Conservation (phyloP, 2,113 vertebrate species). For the Struthidea cinerea region DNA sequence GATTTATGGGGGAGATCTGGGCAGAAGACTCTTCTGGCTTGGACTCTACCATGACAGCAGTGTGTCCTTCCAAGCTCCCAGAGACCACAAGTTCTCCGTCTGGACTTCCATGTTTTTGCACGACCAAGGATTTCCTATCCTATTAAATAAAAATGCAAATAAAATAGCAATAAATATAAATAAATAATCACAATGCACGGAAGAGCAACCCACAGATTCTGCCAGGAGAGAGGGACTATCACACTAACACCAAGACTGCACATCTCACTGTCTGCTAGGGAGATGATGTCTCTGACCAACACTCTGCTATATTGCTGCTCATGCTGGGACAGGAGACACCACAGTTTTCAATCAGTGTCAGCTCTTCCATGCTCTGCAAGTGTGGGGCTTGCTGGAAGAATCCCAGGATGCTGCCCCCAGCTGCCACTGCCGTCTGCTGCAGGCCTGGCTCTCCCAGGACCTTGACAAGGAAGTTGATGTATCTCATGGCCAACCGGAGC, state of each 20-base stretch:
- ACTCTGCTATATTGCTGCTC: conserved; percentile 75
- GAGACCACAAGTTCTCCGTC: neutral
- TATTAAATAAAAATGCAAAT: conserved; percentile 17
- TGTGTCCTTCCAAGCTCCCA: neutral
- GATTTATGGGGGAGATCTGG: neutral
- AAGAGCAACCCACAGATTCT: neutral
- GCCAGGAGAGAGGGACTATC: neutral
- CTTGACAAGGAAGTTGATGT: conserved; percentile 94
- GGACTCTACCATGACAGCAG: neutral
- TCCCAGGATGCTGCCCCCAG: conserved; percentile 65
- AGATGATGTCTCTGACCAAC: conserved; percentile 66
- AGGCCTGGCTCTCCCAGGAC: conserved; percentile 85
- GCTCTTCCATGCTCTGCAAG: conserved; percentile 69
- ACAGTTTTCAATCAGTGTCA: conserved; percentile 74
- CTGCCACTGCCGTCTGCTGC: conserved; percentile 59
- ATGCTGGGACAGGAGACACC: conserved; percentile 76
- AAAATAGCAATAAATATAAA: conserved; percentile 18
- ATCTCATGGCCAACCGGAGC: conserved; percentile 93
- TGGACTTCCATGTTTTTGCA: neutral
- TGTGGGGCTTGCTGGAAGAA: conserved; percentile 65
- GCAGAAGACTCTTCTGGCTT: neutral
- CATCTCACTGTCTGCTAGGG: neutral
- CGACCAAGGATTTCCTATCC: neutral
- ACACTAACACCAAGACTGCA: neutral
- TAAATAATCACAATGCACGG: neutral